These are phyloP conservation scores for Proteles cristata DNA, from an alignment of 2,113 vertebrate species.

Conservation along the genomic window DNA sequence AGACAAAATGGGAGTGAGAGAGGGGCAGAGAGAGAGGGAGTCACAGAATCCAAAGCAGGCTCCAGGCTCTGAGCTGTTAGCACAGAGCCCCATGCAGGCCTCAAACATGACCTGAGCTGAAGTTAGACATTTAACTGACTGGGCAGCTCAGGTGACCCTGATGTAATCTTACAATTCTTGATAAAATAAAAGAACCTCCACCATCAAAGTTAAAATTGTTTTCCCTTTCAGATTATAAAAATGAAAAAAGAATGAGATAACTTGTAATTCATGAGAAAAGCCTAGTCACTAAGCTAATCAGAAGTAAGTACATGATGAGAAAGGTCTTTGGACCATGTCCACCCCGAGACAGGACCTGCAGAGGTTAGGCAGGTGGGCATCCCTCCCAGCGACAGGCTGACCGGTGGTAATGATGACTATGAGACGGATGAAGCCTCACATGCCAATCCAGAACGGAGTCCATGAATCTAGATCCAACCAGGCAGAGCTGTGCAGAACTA, in stretches of 20 bases:
- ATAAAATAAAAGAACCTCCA: background rate
- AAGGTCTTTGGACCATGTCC: background rate
- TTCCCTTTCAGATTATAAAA: background rate
- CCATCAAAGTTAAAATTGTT: background rate
- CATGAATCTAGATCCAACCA: background rate
- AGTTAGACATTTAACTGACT: no score
- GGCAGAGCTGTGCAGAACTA: background rate
- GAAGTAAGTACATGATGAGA: background rate
- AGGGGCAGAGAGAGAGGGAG: no score
- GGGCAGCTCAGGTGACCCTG: no score
- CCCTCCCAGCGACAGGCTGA: background rate
- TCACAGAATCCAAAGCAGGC: no score
- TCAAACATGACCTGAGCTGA: no score
- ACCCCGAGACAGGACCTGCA: background rate
- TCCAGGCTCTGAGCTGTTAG: no score
- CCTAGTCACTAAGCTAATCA: background rate
- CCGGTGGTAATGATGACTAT: background rate
- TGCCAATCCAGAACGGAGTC: background rate
- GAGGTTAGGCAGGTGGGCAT: background rate
- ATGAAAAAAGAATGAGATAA: slow-evolving; percentile 14
- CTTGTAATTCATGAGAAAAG: background rate
- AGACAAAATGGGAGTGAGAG: no score
- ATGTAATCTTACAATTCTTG: no score
- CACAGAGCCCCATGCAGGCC: no score
- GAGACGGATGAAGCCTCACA: background rate